These are phyloP conservation scores for Antechinus stuartii DNA, from an alignment of 2,113 vertebrate species.

Conservation along the genomic window DNA sequence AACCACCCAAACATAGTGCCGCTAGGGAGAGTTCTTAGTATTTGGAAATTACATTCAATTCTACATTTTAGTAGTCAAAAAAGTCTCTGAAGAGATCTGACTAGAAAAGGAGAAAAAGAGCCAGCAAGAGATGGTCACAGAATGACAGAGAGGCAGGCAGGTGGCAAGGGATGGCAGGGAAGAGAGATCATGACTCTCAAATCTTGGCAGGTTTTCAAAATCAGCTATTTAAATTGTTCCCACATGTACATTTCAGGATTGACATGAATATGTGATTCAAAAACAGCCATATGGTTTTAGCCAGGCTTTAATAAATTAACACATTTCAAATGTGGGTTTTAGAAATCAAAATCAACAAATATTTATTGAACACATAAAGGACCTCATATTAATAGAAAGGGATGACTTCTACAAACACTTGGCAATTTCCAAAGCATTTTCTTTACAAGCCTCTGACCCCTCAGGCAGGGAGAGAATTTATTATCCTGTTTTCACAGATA, in stretches of 20 bases:
- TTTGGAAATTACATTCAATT: neutral
- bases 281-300: conserved; percentile 42
- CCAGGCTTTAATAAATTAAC: conserved; percentile 49
- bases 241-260: conserved; percentile 32
- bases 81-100: neutral
- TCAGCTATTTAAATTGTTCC: conserved; percentile 16
- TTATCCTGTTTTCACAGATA: neutral
- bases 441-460: neutral
- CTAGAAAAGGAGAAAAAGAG: neutral
- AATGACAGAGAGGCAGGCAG: neutral
- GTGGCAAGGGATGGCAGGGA: neutral
- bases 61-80: neutral
- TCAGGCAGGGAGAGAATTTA: neutral
- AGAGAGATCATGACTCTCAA: neutral
- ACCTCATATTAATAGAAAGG: neutral
- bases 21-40: neutral
- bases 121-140: neutral
- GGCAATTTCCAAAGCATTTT: neutral
- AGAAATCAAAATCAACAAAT: neutral
- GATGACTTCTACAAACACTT: neutral
- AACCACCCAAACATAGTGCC: neutral
- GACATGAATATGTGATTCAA: conserved; percentile 25
- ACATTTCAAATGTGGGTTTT: conserved; percentile 40
- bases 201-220: conserved; percentile 13
- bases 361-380: neutral